These are phyloP conservation scores for Diabrotica balteata DNA, from an alignment of 2,888 invertebrate genomes.

Conservation along the genomic window DNA sequence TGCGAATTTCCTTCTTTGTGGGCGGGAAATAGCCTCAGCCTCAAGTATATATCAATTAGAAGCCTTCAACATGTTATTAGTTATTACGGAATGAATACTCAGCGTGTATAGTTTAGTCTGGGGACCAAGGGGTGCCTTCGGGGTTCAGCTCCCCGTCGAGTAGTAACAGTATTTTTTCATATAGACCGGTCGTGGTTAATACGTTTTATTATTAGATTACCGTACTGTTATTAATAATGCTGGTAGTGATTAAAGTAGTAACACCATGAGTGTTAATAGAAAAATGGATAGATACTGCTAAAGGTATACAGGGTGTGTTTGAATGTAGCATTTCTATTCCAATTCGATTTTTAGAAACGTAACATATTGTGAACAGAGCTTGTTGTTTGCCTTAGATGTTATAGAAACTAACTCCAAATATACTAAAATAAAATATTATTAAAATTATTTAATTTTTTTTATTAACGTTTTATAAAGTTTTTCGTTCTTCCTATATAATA, in stretches of 20 bases:
- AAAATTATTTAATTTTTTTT: too few species aligned
- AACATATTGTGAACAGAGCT: too few species aligned
- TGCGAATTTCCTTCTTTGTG: conserved; percentile 21
- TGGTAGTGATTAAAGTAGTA: neutral
- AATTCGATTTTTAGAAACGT: too few species aligned
- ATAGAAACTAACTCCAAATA: too few species aligned
- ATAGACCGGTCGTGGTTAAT: neutral
- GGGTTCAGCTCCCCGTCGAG: neutral
- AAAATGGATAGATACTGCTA: neutral
- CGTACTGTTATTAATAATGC: conserved; percentile 9
- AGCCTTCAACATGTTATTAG: conserved; percentile 14
- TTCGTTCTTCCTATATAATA: too few species aligned
- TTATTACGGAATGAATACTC: conserved; percentile 4
- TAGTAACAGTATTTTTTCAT: neutral
- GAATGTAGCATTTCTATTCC: too few species aligned
- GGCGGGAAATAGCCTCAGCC: conserved; percentile 23
- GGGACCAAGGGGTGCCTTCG: neutral
- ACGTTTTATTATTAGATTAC: conserved; percentile 7
- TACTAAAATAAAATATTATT: too few species aligned
- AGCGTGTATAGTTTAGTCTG: conserved; percentile 1
- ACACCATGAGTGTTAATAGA: neutral
- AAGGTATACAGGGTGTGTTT: neutral
- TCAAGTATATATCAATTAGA: conserved; percentile 25
- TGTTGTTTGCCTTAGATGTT: too few species aligned
- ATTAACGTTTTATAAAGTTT: too few species aligned